Base-by-base conservation (phyloP, 2,888 invertebrate genomes). In the Drosophila silvestris region DNA sequence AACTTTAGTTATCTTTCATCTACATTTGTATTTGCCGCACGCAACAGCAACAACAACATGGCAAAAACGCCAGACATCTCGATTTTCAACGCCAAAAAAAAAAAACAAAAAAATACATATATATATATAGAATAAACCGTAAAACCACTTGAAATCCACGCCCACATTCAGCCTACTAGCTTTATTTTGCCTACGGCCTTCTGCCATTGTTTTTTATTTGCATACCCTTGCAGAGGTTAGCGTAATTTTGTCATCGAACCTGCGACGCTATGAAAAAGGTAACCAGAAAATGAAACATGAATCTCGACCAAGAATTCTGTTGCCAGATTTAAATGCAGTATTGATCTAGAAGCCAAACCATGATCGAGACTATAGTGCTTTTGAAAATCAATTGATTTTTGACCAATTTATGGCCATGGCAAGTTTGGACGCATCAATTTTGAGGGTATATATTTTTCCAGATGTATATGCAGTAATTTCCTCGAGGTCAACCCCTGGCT, bases 1-100 rank as follows among this genome's bases (percentile, higher is more conserved):
- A 82, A 75, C 74, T 75, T 75, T 60, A 70, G 68, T 71, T 75
- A 74, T 83, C 83, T 68, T 71, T 70, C 70, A 81, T 83, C 81
- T 80, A 52, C 22, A 60, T 53, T 41, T 44, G 51, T 53, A 50
- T 33, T 50, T 37, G 52, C 26, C 35, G 6, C n/a, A 22, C 30
- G 26, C 30, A 52, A 26, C n/a, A 54, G 26, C 35, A 56, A 37
- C 39, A 56, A 44, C 12, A 33, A 60, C 51, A 33, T 14, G 22
- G 26, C 50, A 7, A 58, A 22, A 35, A 19, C 33, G 19, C 5
- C 16, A 47, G 14, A 28, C 47, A 71, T 57, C 41, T 61, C 39
- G 10, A 62, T 63, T 70, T 50, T 72, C 64, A 70, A 70, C 56
- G n/a, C 14, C 26, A 33, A 53, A 32, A 28, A 50, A 28, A 50